Evolutionary conservation across 2,888 invertebrate species (phyloP).

Genomic region (Cryptus armator): DNA sequence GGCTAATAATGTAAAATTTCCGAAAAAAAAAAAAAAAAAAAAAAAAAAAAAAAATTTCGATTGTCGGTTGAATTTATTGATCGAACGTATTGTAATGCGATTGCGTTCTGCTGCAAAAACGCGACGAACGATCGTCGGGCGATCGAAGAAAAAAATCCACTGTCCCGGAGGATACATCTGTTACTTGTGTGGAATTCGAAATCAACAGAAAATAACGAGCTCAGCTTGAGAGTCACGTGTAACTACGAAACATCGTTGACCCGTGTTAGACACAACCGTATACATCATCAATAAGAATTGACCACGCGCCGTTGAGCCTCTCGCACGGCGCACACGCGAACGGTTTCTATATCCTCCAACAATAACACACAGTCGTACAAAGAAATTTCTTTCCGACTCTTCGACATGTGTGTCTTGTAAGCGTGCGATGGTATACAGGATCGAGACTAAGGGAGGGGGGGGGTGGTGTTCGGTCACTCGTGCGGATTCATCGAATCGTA

Average conservation of each 20-base stretch:
- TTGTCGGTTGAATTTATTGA: too few relatives aligned
- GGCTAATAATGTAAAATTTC: too few relatives aligned
- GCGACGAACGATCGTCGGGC: too few relatives aligned
- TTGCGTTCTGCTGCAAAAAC: too few relatives aligned
- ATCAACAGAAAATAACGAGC: neutral
- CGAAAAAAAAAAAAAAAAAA: too few relatives aligned
- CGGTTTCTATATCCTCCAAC: neutral
- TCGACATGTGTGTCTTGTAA: constrained; percentile 49
- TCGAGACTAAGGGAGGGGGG: neutral
- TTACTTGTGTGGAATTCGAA: neutral
- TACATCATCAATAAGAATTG: constrained; percentile 76
- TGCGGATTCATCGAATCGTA: constrained; percentile 21
- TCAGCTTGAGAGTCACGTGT: constrained; percentile 2
- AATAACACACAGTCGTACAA: constrained; percentile 7
- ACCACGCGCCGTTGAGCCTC: constrained; percentile 74
- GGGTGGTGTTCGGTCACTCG: constrained; percentile 37
- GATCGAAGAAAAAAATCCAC: neutral
- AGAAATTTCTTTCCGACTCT: constrained; percentile 15
- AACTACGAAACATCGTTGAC: neutral
- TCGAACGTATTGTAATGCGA: too few relatives aligned
- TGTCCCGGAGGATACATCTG: neutral
- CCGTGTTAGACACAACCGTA: constrained; percentile 48
- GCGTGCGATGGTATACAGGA: constrained; percentile 26
- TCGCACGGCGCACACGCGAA: constrained; percentile 29
- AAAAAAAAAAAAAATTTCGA: too few relatives aligned